Evolutionary conservation across 2,888 invertebrate species (phyloP).

Genomic region (Thelaira solivaga): DNA sequence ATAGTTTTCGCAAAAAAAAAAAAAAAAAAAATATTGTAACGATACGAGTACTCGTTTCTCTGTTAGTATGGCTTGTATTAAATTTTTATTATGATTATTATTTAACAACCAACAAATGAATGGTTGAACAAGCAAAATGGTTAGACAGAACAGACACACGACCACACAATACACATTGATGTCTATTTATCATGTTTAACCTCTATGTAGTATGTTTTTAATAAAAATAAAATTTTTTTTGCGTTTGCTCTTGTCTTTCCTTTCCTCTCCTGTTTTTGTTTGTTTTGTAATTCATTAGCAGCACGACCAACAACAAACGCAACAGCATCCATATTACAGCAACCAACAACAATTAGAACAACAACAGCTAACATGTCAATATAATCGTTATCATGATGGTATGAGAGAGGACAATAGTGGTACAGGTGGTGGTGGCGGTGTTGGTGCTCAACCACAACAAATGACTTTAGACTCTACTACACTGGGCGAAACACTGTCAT

Average conservation of each 20-base stretch:
- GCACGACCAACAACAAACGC: slow-evolving; percentile 71
- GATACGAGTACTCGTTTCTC: not conserved
- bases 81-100: slow-evolving; percentile 25
- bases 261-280: too few relatives aligned
- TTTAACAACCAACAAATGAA: slow-evolving; percentile 17
- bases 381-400: slow-evolving; percentile 41
- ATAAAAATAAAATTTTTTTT: too few relatives aligned
- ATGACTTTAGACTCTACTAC: slow-evolving; percentile 42
- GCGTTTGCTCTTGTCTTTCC: not conserved
- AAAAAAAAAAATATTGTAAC: too few relatives aligned
- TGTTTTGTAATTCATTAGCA: slow-evolving; percentile 56
- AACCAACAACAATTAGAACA: slow-evolving; percentile 64
- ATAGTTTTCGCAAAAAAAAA: not conserved
- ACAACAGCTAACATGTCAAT: slow-evolving; percentile 58
- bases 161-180: not conserved
- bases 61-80: slow-evolving; percentile 16
- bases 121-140: not conserved
- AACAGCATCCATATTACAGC: slow-evolving; percentile 57
- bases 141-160: not conserved
- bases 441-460: slow-evolving; percentile 25
- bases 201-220: slow-evolving; percentile 3
- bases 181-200: not conserved
- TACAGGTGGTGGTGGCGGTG: not conserved
- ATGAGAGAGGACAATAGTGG: slow-evolving; percentile 19
- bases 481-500: slow-evolving; percentile 80